Evolutionary conservation across 2,888 invertebrate genomes (phyloP).

Genomic region (Phragmatobia fuliginosa): DNA sequence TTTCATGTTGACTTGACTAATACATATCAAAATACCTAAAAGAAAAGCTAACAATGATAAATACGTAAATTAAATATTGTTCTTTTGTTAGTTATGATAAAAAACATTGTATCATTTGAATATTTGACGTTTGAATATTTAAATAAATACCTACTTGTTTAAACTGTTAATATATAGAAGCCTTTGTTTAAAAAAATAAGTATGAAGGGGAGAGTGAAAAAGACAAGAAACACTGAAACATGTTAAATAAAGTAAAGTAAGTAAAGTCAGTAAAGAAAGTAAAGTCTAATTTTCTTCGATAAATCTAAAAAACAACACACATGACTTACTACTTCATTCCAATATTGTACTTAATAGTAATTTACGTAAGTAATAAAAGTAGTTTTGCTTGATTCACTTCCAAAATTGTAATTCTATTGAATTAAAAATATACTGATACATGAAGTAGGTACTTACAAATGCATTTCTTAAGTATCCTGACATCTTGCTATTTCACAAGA

Average conservation of each 20-base stretch:
- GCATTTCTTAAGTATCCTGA: constrained; percentile 58
- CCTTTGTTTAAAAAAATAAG: not conserved
- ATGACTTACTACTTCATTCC: too few species aligned
- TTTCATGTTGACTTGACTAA: not conserved
- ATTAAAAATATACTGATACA: not conserved
- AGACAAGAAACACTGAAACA: too few species aligned
- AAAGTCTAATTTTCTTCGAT: not conserved
- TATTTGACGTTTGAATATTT: too few species aligned
- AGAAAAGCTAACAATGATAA: not conserved
- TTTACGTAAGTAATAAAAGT: not conserved
- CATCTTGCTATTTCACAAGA: constrained; percentile 51
- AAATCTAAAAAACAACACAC: not conserved
- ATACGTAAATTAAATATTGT: not conserved
- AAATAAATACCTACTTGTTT: not conserved
- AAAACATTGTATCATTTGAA: not conserved
- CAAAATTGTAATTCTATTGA: not conserved
- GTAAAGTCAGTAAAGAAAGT: too few species aligned
- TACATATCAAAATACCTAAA: not conserved
- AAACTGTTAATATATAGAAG: not conserved
- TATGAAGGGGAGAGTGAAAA: too few species aligned
- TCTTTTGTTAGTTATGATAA: not conserved
- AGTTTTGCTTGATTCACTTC: not conserved
- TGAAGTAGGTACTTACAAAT: constrained; percentile 59
- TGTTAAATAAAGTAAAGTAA: too few species aligned
- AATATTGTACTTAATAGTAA: not conserved